phyloP scores from a whole-genome alignment of 2,888 invertebrate genomes.

The Dysmachus trigonus region DNA sequence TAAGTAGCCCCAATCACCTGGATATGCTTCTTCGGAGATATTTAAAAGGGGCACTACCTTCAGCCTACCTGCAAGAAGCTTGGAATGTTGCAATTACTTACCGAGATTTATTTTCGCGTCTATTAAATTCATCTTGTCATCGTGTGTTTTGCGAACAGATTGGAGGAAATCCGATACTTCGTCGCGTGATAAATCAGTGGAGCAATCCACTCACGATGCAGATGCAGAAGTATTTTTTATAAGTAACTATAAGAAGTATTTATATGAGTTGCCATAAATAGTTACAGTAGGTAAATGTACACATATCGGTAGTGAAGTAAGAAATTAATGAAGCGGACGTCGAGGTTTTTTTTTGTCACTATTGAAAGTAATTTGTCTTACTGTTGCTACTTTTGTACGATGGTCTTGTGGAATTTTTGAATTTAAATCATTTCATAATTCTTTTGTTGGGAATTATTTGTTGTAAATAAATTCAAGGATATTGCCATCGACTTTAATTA shows the following conservation, averaged over 20 bases:
- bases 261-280: no score
- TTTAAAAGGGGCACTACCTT: not conserved
- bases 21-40: not conserved
- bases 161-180: not conserved
- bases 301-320: not conserved
- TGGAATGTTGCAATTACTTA: not conserved
- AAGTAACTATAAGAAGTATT: not conserved
- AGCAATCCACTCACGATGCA: not conserved
- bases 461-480: not conserved
- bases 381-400: no score
- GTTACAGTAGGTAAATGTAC: not conserved
- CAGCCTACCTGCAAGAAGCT: not conserved
- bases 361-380: not conserved
- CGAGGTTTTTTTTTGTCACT: not conserved
- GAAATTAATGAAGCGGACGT: not conserved
- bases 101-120: not conserved
- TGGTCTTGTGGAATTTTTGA: not conserved
- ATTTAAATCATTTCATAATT: not conserved
- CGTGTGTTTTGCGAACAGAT: not conserved
- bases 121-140: not conserved
- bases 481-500: not conserved
- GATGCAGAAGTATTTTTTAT: not conserved
- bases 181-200: not conserved
- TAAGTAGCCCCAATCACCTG: not conserved
- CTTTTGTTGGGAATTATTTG: not conserved